Conservation (phyloP, 2,797 vertebrate genomes). For the Mus minutoides region DNA sequence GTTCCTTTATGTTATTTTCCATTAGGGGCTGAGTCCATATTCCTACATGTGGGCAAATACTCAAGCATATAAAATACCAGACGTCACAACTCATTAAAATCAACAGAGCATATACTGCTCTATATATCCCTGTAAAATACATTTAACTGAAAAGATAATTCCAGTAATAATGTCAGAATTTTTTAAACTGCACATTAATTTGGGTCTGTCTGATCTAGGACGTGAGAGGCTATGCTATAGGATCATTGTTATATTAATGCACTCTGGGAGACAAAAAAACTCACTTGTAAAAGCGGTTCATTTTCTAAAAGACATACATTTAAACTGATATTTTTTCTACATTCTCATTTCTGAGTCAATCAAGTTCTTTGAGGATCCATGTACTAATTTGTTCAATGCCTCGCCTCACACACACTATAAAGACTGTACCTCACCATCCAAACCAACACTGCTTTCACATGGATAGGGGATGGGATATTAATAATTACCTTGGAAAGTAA, state of each 20-base stretch:
- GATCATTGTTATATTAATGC: conserved; percentile 88
- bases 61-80: conserved; percentile 91
- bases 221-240: conserved; percentile 86
- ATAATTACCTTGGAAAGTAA: conserved; percentile 42
- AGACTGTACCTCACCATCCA: conserved; percentile 35
- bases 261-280: conserved; percentile 80
- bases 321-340: conserved; percentile 62
- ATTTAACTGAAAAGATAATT: conserved; percentile 92
- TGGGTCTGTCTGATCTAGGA: conserved; percentile 85
- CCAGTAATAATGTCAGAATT: conserved; percentile 90
- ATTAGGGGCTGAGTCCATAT: conserved; percentile 91
- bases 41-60: conserved; percentile 92
- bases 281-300: conserved; percentile 46
- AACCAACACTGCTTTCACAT: conserved; percentile 38
- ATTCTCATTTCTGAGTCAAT: conserved; percentile 66
- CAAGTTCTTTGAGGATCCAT: conserved; percentile 45
- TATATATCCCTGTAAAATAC: conserved; percentile 90
- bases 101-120: conserved; percentile 91
- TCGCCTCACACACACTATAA: conserved; percentile 24
- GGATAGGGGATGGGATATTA: not conserved
- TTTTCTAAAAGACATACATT: conserved; percentile 70
- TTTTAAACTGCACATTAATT: conserved; percentile 90
- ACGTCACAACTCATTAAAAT: conserved; percentile 91
- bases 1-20: conserved; percentile 93
- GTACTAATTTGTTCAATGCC: conserved; percentile 47